phyloP scores from a whole-genome alignment of 1,140 invertebrate species.

The Apis florea region DNA sequence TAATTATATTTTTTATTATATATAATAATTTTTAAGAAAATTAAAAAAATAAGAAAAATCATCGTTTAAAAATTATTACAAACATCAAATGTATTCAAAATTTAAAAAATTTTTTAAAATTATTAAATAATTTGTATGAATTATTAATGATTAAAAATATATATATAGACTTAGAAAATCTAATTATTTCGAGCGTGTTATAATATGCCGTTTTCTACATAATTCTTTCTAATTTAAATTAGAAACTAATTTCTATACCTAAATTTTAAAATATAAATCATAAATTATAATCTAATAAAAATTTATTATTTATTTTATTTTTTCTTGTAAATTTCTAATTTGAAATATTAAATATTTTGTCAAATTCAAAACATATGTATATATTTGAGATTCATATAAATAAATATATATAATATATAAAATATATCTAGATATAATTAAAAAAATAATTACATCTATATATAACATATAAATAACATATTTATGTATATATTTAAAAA shows the following conservation, averaged over 20 bases:
- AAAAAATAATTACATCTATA: background rate
- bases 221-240: constrained; percentile 29
- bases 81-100: background rate
- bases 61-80: background rate
- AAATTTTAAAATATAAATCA: constrained; percentile 13
- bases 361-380: background rate
- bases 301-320: background rate
- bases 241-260: constrained; percentile 27
- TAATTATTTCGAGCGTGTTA: constrained; percentile 1
- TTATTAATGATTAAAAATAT: background rate
- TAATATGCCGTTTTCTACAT: constrained; percentile 7
- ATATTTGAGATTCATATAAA: background rate
- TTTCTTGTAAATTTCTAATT: background rate
- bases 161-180: background rate
- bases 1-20: background rate
- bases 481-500: background rate
- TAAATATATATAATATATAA: background rate
- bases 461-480: background rate
- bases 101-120: background rate
- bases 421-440: background rate
- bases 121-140: background rate
- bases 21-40: background rate
- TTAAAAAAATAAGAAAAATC: background rate
- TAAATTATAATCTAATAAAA: background rate
- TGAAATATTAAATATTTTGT: background rate